A percentile compares a stretch with the other conserved stretches of the same genome.
phyloP scores from a whole-genome alignment of 2,113 vertebrate species.

The Nyctereutes procyonoides region DNA sequence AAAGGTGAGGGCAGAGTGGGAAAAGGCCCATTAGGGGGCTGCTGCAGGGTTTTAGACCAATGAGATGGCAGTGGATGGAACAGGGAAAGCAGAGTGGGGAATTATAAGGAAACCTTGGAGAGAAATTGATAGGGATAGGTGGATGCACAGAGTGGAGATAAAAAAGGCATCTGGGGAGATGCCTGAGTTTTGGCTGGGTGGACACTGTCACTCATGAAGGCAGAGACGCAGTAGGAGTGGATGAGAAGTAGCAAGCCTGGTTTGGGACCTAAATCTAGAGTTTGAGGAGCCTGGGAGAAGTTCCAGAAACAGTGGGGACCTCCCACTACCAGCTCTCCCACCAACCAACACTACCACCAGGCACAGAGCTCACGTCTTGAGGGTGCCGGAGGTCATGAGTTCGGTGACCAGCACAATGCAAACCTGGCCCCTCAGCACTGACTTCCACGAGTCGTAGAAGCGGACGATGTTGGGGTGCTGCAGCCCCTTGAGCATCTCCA shows the following conservation, averaged over 20 bases:
- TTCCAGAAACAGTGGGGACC: neutral
- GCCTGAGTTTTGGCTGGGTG: neutral
- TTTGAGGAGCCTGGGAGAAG: neutral
- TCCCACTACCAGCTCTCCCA: neutral
- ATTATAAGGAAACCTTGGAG: neutral
- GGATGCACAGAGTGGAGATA: neutral
- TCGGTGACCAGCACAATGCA: slow-evolving; percentile 96
- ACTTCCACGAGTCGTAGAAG: slow-evolving; percentile 98
- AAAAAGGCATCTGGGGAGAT: neutral
- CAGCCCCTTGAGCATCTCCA: slow-evolving; percentile 96
- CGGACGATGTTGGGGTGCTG: slow-evolving; percentile 99
- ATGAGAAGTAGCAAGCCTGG: neutral
- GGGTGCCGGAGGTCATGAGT: slow-evolving; percentile 97
- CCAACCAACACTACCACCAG: neutral
- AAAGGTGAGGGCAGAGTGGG: neutral
- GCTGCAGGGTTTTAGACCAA: neutral
- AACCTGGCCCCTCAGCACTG: slow-evolving; percentile 90
- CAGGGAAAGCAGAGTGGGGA: neutral
- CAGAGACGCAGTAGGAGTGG: neutral
- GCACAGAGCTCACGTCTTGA: slow-evolving; percentile 93
- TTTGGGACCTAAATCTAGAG: neutral
- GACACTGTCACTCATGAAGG: neutral
- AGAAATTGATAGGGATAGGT: neutral
- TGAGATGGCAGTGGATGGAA: neutral
- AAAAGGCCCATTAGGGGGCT: neutral